Conservation (phyloP, 2,888 invertebrate species). For the Schrankia costaestrigalis region DNA sequence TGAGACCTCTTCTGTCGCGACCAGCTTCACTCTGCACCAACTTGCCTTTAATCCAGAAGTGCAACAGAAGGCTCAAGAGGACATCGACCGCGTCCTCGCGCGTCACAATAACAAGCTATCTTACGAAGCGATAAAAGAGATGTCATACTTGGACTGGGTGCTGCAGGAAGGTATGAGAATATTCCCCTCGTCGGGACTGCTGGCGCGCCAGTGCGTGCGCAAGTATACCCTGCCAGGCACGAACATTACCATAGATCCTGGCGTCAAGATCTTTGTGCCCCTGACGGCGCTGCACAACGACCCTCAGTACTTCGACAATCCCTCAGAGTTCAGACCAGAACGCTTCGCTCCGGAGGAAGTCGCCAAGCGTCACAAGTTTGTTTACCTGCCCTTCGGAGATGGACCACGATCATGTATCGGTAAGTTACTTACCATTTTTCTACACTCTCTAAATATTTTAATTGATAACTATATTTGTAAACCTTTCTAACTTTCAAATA, state of each 20-base stretch:
- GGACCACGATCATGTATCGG: constrained; percentile 64
- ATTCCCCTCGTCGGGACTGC: constrained; percentile 55
- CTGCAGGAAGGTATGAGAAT: constrained; percentile 54
- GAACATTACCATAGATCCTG: constrained; percentile 43
- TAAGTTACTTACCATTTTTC: too few relatives aligned
- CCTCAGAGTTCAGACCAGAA: constrained; percentile 49
- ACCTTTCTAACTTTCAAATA: too few relatives aligned
- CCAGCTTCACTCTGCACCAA: constrained; percentile 55
- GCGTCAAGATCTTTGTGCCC: constrained; percentile 37
- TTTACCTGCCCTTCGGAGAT: constrained; percentile 58
- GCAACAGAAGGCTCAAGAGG: constrained; percentile 44
- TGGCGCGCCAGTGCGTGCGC: constrained; percentile 41
- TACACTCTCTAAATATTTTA: too few relatives aligned
- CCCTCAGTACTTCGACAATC: constrained; percentile 48
- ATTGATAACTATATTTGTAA: too few relatives aligned
- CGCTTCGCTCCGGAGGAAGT: constrained; percentile 45
- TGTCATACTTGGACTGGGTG: constrained; percentile 50
- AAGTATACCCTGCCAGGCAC: constrained; percentile 49
- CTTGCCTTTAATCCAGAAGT: constrained; percentile 46
- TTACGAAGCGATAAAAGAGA: constrained; percentile 53
- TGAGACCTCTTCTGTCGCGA: constrained; percentile 56
- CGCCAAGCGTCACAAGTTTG: constrained; percentile 36
- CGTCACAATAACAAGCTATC: constrained; percentile 41
- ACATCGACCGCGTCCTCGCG: constrained; percentile 44
- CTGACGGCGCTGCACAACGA: constrained; percentile 47